These are phyloP conservation scores for Bostrychus sinensis DNA, from an alignment of 2,113 vertebrate genomes.

Conservation along the genomic window DNA sequence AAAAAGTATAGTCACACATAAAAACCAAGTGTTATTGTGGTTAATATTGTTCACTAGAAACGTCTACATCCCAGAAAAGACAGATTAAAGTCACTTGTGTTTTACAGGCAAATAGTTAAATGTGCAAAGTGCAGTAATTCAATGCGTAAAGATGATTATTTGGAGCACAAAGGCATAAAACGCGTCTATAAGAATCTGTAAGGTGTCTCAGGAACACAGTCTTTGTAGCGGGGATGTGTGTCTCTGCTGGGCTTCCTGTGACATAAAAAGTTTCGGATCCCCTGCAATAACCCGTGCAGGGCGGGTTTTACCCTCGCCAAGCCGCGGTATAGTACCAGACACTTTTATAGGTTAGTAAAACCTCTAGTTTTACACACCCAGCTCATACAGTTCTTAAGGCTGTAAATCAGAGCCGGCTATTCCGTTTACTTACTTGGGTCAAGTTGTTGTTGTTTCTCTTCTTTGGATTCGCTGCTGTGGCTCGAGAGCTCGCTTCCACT, in stretches of 20 bases:
- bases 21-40: neutral
- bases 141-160: conserved; percentile 4
- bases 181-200: neutral
- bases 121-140: neutral
- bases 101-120: neutral
- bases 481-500: conserved; percentile 87
- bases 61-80: neutral
- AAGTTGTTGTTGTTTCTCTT: conserved; percentile 95
- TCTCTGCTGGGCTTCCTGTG: conserved; percentile 31
- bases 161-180: neutral
- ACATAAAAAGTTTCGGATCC: conserved; percentile 38
- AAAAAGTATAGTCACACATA: conserved; percentile 48
- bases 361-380: conserved; percentile 96
- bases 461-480: conserved; percentile 89
- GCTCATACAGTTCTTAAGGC: conserved; percentile 89
- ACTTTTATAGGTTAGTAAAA: conserved; percentile 99
- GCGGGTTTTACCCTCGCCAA: conserved; percentile 80
- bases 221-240: neutral
- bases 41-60: neutral
- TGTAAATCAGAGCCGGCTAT: conserved; percentile 94
- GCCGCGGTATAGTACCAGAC: conserved; percentile 89
- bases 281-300: conserved; percentile 78
- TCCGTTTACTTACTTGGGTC: conserved; percentile 98
- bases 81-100: neutral
- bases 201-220: conserved; percentile 1